These are phyloP conservation scores for Polietes domitor DNA, from an alignment of 2,888 invertebrate species.

Conservation along the genomic window DNA sequence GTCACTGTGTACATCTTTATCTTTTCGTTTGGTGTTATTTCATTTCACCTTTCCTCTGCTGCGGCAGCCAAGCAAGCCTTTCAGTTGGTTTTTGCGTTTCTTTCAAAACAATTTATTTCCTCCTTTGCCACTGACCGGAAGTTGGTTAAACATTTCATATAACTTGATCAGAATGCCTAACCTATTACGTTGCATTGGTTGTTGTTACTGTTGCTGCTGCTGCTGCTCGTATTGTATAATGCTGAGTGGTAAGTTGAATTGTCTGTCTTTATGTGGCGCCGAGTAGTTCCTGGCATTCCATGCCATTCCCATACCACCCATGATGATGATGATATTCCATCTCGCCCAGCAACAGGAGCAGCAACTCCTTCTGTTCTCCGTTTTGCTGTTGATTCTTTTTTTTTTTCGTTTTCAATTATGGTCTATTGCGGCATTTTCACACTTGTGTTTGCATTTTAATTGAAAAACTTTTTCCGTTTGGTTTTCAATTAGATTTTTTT, in stretches of 20 bases:
- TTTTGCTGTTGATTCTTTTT: slow-evolving; percentile 26
- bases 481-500: slow-evolving; percentile 67
- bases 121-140: slow-evolving; percentile 59
- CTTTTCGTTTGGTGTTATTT: neutral
- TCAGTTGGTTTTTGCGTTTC: slow-evolving; percentile 13
- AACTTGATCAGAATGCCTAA: slow-evolving; percentile 64
- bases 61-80: neutral
- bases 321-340: slow-evolving; percentile 15
- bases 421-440: slow-evolving; percentile 67
- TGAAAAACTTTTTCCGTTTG: slow-evolving; percentile 66
- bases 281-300: slow-evolving; percentile 40
- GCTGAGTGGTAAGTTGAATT: slow-evolving; percentile 31
- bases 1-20: slow-evolving; percentile 5
- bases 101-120: slow-evolving; percentile 59
- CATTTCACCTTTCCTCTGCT: slow-evolving; percentile 18
- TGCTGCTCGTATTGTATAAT: neutral
- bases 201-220: slow-evolving; percentile 8
- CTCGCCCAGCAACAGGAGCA: neutral
- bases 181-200: slow-evolving; percentile 19
- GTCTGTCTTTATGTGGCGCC: slow-evolving; percentile 21
- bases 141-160: slow-evolving; percentile 63
- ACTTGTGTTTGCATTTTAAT: slow-evolving; percentile 68
- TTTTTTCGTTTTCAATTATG: slow-evolving; percentile 45
- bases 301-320: neutral
- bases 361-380: neutral